A percentile compares a stretch with the other conserved stretches of the same genome.
Evolutionary conservation across 2,888 invertebrate genomes (phyloP).

Genomic region (Ochlodes sylvanus): DNA sequence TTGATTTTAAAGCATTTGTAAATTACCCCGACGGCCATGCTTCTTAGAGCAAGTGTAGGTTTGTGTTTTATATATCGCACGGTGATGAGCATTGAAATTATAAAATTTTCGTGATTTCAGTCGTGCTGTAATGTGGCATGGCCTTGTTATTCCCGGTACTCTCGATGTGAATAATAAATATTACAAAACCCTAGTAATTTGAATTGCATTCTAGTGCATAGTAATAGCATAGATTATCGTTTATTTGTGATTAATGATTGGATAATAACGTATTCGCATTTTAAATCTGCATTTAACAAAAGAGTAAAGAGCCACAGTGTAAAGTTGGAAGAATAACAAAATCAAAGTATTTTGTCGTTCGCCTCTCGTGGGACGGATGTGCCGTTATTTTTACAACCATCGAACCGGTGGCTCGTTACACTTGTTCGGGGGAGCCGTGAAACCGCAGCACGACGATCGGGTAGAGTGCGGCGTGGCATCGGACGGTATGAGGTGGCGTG

Average conservation of each 20-base stretch:
- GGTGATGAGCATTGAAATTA: conserved; percentile 50
- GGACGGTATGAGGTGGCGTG: conserved; percentile 25
- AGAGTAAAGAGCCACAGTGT: conserved; percentile 37
- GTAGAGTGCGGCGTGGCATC: conserved; percentile 22
- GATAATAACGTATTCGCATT: conserved; percentile 49
- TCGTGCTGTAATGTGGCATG: conserved; percentile 68
- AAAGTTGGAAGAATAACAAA: conserved; percentile 29
- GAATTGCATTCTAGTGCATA: conserved; percentile 65
- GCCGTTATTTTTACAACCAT: conserved; percentile 16
- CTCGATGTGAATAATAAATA: conserved; percentile 61
- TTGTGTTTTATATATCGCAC: conserved; percentile 51
- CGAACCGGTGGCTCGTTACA: conserved; percentile 22
- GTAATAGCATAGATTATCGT: conserved; percentile 59
- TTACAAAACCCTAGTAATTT: conserved; percentile 56
- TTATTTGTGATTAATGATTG: conserved; percentile 58
- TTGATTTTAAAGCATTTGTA: conserved; percentile 67
- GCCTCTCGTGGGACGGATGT: background rate
- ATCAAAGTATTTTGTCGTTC: background rate
- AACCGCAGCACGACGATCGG: conserved; percentile 12
- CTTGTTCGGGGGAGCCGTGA: conserved; percentile 13
- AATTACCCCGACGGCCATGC: conserved; percentile 64
- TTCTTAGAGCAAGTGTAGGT: conserved; percentile 66
- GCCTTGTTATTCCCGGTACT: conserved; percentile 56
- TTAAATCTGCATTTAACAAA: conserved; percentile 45
- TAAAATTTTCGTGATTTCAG: conserved; percentile 49